Percentiles rank a stretch among this genome's conserved stretches.
Evolutionary conservation across 1,140 invertebrate species (phyloP).

Genomic region (Hycleus phaleratus): DNA sequence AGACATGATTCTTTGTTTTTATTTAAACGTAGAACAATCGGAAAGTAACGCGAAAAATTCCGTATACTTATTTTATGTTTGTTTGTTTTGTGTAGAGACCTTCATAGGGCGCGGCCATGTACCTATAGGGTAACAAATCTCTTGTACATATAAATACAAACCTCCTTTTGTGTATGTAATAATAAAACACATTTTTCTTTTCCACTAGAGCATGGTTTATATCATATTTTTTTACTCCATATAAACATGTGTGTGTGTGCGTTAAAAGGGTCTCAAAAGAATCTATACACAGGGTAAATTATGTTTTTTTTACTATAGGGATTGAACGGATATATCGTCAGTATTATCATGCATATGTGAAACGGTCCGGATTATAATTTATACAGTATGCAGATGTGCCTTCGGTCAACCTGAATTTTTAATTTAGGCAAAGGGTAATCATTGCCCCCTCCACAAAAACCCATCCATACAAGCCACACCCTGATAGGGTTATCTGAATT

Average conservation of each 20-base stretch:
- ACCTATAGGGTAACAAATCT: constrained; percentile 26
- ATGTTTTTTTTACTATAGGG: constrained; percentile 25
- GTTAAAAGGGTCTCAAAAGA: constrained; percentile 28
- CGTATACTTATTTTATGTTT: too few relatives aligned
- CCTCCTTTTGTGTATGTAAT: constrained; percentile 33
- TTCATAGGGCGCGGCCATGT: constrained; percentile 13
- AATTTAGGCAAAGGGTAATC: constrained; percentile 23
- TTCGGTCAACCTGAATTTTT: constrained; percentile 19
- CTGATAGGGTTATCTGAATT: constrained; percentile 20
- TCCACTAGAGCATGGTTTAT: constrained; percentile 37
- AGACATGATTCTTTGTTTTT: too few relatives aligned
- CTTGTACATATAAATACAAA: constrained; percentile 25
- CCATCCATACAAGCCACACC: constrained; percentile 5
- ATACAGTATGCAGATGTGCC: constrained; percentile 27
- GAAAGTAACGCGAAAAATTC: too few relatives aligned
- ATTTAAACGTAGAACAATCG: too few relatives aligned
- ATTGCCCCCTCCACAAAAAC: constrained; percentile 17
- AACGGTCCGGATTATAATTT: constrained; percentile 17
- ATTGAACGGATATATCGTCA: constrained; percentile 11
- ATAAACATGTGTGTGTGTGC: background rate
- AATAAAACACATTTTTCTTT: constrained; percentile 39
- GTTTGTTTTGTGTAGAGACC: constrained; percentile 1
- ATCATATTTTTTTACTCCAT: constrained; percentile 30
- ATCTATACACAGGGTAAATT: constrained; percentile 26
- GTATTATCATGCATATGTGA: constrained; percentile 28